Conservation (phyloP, 2,797 vertebrate genomes). For the Enteromius mattozi region DNA sequence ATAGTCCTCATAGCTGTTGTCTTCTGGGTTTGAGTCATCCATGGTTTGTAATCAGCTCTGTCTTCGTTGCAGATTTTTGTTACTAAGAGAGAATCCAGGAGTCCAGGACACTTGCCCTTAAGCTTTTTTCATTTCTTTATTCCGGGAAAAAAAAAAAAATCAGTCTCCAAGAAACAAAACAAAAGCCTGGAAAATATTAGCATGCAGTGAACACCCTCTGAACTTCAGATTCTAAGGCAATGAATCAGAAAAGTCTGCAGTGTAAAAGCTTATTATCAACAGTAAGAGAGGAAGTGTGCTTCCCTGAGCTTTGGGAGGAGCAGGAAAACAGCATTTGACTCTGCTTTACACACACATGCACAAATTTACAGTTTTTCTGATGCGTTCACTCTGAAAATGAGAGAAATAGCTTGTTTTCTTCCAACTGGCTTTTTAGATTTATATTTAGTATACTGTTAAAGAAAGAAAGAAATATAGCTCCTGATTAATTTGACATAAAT, state of each 20-base stretch:
- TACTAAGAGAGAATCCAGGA: background rate
- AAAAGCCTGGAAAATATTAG: constrained; percentile 3
- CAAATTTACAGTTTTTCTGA: background rate
- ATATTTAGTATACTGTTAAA: no score
- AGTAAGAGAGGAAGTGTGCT: background rate
- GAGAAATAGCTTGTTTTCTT: background rate
- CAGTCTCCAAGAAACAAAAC: background rate
- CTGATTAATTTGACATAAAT: no score
- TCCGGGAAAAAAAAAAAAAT: background rate
- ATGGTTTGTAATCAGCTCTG: constrained; percentile 5
- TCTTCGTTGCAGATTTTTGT: background rate
- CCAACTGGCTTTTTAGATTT: background rate
- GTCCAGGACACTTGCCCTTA: background rate
- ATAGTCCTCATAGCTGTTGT: constrained; percentile 65
- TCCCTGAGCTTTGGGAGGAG: background rate
- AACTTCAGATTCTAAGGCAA: background rate
- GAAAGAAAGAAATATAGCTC: no score
- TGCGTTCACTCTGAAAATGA: background rate
- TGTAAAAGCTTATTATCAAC: background rate
- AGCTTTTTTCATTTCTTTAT: background rate
- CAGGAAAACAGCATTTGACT: background rate
- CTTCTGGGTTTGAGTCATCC: background rate
- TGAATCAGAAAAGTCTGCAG: background rate
- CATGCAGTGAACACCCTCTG: background rate
- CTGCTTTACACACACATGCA: background rate